Percentiles rank a stretch among this genome's conserved stretches.
These are phyloP conservation scores for Medauroidea extradentata DNA, from an alignment of 1,140 invertebrate species.

Conservation along the genomic window DNA sequence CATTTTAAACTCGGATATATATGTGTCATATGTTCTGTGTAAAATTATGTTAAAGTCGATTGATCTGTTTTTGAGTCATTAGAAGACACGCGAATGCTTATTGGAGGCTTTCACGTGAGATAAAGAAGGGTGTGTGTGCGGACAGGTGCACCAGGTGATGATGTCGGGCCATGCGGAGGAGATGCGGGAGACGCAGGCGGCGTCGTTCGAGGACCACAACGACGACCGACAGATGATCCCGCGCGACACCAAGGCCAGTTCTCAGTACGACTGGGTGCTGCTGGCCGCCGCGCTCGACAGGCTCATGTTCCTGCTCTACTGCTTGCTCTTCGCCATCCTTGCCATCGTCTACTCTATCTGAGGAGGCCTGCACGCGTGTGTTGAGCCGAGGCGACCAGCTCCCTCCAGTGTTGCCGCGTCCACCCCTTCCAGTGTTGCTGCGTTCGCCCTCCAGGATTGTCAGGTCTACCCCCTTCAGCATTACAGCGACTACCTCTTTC, in stretches of 20 bases:
- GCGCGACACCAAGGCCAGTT: slow-evolving; percentile 28
- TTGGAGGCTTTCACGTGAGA: too few species aligned
- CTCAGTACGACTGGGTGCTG: slow-evolving; percentile 57
- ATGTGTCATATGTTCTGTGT: too few species aligned
- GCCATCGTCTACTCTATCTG: slow-evolving; percentile 48
- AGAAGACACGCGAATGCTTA: too few species aligned
- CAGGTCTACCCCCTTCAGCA: too few species aligned
- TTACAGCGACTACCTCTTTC: too few species aligned
- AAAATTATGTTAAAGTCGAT: too few species aligned
- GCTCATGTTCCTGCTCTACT: slow-evolving; percentile 52
- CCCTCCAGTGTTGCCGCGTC: too few species aligned
- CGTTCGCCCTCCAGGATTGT: too few species aligned
- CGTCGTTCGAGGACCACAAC: slow-evolving; percentile 22
- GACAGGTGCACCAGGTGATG: neutral
- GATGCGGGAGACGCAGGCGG: slow-evolving; percentile 39
- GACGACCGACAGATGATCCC: slow-evolving; percentile 42
- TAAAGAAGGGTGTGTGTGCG: neutral
- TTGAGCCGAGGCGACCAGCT: too few species aligned
- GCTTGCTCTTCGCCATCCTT: slow-evolving; percentile 48
- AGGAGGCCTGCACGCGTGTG: neutral
- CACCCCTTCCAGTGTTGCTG: too few species aligned
- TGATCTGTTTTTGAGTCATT: too few species aligned
- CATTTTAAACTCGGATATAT: too few species aligned
- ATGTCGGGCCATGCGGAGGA: slow-evolving; percentile 34
- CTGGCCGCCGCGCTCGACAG: slow-evolving; percentile 58